Conservation (phyloP, 2,113 vertebrate genomes). For the Phycodurus eques region DNA sequence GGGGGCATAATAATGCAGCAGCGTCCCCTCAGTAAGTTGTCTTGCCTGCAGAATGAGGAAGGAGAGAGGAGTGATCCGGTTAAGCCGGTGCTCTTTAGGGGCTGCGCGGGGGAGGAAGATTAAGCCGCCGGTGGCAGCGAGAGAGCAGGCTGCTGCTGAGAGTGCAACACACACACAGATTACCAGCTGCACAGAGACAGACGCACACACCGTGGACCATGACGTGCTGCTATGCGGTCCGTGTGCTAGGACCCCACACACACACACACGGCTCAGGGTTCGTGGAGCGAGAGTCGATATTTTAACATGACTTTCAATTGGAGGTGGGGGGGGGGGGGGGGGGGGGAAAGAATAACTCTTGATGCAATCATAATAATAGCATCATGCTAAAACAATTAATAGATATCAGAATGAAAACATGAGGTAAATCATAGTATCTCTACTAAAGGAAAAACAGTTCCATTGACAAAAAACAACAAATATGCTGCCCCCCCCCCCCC, state of each 20-base stretch:
- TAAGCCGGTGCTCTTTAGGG: conserved; percentile 61
- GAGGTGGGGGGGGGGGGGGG: too few relatives aligned
- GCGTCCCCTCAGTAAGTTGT: conserved; percentile 40
- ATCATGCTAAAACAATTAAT: too few relatives aligned
- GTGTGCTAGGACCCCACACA: background rate
- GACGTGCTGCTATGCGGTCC: conserved; percentile 8
- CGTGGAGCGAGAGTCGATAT: background rate
- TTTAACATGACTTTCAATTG: background rate
- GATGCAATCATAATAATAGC: too few relatives aligned
- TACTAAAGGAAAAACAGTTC: too few relatives aligned
- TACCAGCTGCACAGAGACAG: conserved; percentile 48
- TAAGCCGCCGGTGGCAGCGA: conserved; percentile 54
- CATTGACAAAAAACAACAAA: too few relatives aligned
- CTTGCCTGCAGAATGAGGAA: conserved; percentile 55
- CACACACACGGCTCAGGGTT: background rate
- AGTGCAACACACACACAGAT: conserved; percentile 39
- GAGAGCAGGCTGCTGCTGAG: conserved; percentile 50
- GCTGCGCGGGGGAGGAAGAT: conserved; percentile 51
- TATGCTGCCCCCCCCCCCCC: too few relatives aligned
- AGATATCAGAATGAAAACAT: too few relatives aligned
- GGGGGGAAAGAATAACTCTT: too few relatives aligned
- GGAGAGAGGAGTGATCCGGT: conserved; percentile 52
- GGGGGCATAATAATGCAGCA: conserved; percentile 28
- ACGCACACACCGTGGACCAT: conserved; percentile 11
- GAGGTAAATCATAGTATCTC: too few relatives aligned